Base-by-base conservation (phyloP, 2,797 vertebrate species). In the Psittacula echo region DNA sequence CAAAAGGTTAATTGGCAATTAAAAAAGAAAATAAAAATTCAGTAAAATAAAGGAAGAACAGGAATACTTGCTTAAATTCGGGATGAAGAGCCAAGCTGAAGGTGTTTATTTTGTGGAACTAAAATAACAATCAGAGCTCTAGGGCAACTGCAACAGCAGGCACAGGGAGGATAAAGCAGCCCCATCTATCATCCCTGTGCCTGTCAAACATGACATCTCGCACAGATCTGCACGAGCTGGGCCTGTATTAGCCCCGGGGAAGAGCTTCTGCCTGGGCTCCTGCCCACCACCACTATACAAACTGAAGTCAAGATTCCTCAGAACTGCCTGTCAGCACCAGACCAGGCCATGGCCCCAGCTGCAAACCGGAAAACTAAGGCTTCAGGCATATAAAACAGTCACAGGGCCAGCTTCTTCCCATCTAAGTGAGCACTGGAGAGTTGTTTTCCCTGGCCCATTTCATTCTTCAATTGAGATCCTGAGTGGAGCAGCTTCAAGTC, bases 121-220 rank as follows among this genome's bases (percentile, higher is more conserved):
- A 12, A 64, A 82, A 41, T 14, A 85, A 24, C 27, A 26, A 32
- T 13, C 34, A 18, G 30, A 81, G 30, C 45, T 58, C 20, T 8
- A 62, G 9, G 67, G 61, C 72, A 74, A 23, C 13, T 0, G 2
- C 39, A n/a, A 11, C 45, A 34, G 76, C 23, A 5, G 50, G 58
- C 30, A 14, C 9, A 1, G 39, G 3, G 14, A 34, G 54, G 45
- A 30, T 6, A 42, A 26, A 24, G 78, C 12, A n/a, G 37, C 23
- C 37, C 41, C 56, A 66, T 32, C 50, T 9, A 44, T 48, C 54
- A 37, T 3, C 39, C 10, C 10, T 2, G 1, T 7, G 8, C 44
- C 32, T 12, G 39, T 3, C 58, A 37, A 45, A 37, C 2, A 2
- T 4, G 67, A 30, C 45, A 26, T 3, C 7, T 19, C 1, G 1